These are phyloP conservation scores for Notamacropus eugenii DNA, from an alignment of 2,797 vertebrate species.

Conservation along the genomic window DNA sequence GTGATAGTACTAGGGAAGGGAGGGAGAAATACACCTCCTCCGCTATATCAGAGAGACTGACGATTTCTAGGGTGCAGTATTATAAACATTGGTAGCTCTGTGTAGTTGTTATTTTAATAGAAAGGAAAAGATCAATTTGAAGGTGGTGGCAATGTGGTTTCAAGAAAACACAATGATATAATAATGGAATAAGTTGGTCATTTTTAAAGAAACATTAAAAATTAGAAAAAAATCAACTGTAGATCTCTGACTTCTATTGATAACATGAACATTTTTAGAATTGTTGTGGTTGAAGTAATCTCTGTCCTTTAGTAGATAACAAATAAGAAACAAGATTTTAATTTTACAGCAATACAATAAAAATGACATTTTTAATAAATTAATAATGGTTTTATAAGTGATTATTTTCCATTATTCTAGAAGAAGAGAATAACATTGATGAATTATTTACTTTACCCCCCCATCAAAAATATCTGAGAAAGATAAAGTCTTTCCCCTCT, in stretches of 20 bases:
- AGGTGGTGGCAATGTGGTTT: neutral
- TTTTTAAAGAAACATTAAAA: constrained; percentile 9
- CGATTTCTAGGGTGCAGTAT: neutral
- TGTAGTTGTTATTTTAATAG: neutral
- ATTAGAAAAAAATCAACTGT: neutral
- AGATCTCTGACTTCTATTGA: neutral
- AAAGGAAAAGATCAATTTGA: neutral
- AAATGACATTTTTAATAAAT: neutral
- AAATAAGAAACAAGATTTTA: neutral
- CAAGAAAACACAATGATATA: neutral
- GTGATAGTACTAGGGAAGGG: neutral
- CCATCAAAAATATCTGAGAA: neutral
- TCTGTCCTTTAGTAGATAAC: neutral
- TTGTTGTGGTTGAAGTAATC: neutral
- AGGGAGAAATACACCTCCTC: neutral
- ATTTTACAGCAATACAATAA: neutral
- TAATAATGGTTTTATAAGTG: neutral
- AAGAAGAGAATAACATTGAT: neutral
- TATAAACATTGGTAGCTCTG: neutral
- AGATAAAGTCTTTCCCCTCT: neutral
- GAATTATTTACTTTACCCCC: neutral
- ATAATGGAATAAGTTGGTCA: neutral
- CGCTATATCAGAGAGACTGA: neutral
- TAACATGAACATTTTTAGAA: neutral
- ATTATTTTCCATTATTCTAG: neutral